phyloP scores from a whole-genome alignment of 2,888 invertebrate species.

The Melinaea menophilus region DNA sequence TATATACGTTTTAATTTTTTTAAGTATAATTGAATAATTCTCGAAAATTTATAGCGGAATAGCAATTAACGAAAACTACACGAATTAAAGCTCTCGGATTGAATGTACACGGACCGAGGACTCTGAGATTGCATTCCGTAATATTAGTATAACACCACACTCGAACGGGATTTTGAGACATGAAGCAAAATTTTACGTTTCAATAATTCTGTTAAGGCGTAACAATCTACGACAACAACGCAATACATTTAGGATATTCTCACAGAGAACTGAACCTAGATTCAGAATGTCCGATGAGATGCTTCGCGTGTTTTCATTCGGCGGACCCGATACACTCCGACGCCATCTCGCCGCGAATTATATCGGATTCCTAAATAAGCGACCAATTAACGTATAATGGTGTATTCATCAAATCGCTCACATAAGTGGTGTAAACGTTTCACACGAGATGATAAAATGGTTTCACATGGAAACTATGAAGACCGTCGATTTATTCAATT shows the following conservation, averaged over 20 bases:
- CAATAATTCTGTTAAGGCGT: constrained; percentile 16
- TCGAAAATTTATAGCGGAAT: not conserved
- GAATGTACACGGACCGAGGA: no score
- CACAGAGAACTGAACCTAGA: constrained; percentile 24
- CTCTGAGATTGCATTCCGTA: no score
- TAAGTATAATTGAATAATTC: no score
- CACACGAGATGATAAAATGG: constrained; percentile 53
- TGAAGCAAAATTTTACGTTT: constrained; percentile 34
- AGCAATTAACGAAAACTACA: not conserved
- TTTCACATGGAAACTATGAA: constrained; percentile 64
- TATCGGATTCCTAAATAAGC: constrained; percentile 39
- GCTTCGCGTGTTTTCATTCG: constrained; percentile 22
- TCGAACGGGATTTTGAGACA: not conserved
- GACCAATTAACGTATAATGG: constrained; percentile 48
- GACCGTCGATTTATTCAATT: constrained; percentile 67
- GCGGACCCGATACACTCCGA: constrained; percentile 35
- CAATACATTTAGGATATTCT: constrained; percentile 26
- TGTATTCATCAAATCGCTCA: constrained; percentile 45
- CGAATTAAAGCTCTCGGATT: not conserved
- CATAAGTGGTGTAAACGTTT: constrained; percentile 43
- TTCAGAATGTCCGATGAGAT: constrained; percentile 27
- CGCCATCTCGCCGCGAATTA: constrained; percentile 16
- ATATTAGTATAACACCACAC: not conserved
- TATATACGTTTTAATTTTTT: no score
- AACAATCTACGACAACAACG: constrained; percentile 20